Evolutionary conservation across 2,888 invertebrate genomes (phyloP), one percentile per base, ranked within the genome.

Genomic region (Eugnorisma glareosa): DNA sequence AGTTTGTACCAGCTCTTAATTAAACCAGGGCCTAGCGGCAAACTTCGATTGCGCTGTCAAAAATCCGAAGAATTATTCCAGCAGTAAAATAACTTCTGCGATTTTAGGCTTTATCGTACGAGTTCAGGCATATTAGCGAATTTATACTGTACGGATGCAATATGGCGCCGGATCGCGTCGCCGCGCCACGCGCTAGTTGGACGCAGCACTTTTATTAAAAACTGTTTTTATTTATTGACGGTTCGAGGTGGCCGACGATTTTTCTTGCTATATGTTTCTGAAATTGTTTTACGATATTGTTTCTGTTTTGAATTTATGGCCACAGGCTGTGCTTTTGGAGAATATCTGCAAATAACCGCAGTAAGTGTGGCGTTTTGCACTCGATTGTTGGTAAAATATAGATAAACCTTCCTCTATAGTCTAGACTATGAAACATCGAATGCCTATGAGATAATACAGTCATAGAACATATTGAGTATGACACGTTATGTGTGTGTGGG

Each of bases 21-120:
- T 96, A 96, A 95, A 93, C 91, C 94, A 91, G 88, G 84, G 95
- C 95, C 95, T 95, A 94, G 95, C 93, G 95, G 94, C 94, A 94
- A 96, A 96, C 95, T 96, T 96, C 96, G 95, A 96, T 96, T 96
- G 95, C 94, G 93, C 96, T 96, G 96, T 96, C 96, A 96, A 96
- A 96, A 96, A 96, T 96, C 95, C 95, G 93, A 96, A 96, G 96
- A 96, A 96, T 96, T 96, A 96, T 96, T 94, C 94, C 93, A 92
- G 93, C 91, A 93, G 94, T 94, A 93, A 94, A 96, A 96, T 96
- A 96, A 96, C 94, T 96, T 95, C 92, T 92, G 92, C 95, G 94
- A 96, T 95, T 96, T 96, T 96, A 95, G 96, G 94, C 94, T 95
- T 95, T 96, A 96, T 96, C 96, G 95, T 89, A 86, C 90, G 92